Conservation (phyloP, 2,888 invertebrate species). For the Calliopum simillimum region DNA sequence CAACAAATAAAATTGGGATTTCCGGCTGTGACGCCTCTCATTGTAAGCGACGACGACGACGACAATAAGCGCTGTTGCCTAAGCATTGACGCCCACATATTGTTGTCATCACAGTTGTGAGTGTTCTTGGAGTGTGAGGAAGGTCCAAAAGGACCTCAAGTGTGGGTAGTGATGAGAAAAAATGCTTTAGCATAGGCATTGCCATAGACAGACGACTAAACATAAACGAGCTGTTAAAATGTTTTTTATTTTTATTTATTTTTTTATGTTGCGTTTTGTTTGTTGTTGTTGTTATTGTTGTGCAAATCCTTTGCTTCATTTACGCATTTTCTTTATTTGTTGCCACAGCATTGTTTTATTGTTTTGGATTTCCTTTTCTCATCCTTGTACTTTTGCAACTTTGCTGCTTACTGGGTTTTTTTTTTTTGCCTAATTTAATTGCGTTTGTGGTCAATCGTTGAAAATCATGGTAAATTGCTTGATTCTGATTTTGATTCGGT, state of each 20-base stretch:
- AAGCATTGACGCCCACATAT: conserved; percentile 11
- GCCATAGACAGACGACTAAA: background rate
- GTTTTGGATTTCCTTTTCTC: conserved; percentile 31
- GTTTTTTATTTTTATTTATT: conserved; percentile 3
- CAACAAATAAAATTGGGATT: conserved; percentile 30
- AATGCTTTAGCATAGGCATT: background rate
- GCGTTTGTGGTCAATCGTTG: conserved; percentile 61
- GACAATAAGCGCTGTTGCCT: background rate
- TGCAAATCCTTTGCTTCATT: conserved; percentile 15
- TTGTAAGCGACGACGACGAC: background rate
- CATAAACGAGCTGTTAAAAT: conserved; percentile 42
- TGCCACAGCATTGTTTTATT: background rate
- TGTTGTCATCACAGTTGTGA: conserved; percentile 6
- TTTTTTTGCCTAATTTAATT: conserved; percentile 57
- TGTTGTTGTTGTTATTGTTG: conserved; percentile 10
- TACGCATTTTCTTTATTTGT: conserved; percentile 19
- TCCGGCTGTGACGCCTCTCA: background rate
- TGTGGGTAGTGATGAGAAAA: background rate
- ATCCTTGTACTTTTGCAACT: background rate
- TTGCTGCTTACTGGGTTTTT: background rate
- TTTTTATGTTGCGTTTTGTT: conserved; percentile 8
- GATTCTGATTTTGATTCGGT: conserved; percentile 51
- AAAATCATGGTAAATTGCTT: conserved; percentile 62
- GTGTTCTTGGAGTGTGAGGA: too few species aligned
- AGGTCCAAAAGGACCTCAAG: background rate